Percentiles rank a stretch among this genome's conserved stretches.
phyloP scores from a whole-genome alignment of 1,140 invertebrate genomes.

The Heliconius eleuchia region DNA sequence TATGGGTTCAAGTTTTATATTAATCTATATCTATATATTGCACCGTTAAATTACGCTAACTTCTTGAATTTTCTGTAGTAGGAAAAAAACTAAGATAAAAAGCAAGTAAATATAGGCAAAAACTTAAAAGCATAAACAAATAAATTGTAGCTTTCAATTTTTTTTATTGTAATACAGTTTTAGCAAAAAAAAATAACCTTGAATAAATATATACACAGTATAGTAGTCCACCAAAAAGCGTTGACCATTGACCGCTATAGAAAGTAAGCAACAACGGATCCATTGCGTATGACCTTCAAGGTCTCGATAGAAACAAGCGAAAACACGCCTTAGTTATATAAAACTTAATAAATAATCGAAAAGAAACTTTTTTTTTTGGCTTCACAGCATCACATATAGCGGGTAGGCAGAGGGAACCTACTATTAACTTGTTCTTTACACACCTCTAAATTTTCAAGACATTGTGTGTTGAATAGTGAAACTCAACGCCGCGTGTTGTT shows the following conservation, averaged over 20 bases:
- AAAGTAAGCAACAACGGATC: conserved; percentile 65
- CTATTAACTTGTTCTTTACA: no score
- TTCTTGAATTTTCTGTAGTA: no score
- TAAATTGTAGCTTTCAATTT: no score
- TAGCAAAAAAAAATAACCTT: not conserved
- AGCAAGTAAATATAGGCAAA: not conserved
- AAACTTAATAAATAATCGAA: conserved; percentile 36
- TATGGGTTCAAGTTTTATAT: no score
- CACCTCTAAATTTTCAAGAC: no score
- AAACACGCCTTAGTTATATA: conserved; percentile 47
- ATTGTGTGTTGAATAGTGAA: not conserved
- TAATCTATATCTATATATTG: no score
- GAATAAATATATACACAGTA: not conserved
- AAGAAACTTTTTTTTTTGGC: conserved; percentile 39
- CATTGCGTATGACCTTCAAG: conserved; percentile 65
- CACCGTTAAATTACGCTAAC: no score
- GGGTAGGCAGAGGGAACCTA: no score
- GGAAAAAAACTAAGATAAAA: no score
- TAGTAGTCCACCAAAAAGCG: conserved; percentile 24
- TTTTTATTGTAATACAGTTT: not conserved
- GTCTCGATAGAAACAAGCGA: conserved; percentile 48
- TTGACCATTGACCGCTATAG: conserved; percentile 72
- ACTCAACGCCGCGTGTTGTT: no score
- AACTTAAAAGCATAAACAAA: no score
- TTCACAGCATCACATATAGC: not conserved